A percentile compares a stretch with the other conserved stretches of the same genome.
Evolutionary conservation across 2,888 invertebrate genomes (phyloP).

Genomic region (Phyto melanocephala): DNA sequence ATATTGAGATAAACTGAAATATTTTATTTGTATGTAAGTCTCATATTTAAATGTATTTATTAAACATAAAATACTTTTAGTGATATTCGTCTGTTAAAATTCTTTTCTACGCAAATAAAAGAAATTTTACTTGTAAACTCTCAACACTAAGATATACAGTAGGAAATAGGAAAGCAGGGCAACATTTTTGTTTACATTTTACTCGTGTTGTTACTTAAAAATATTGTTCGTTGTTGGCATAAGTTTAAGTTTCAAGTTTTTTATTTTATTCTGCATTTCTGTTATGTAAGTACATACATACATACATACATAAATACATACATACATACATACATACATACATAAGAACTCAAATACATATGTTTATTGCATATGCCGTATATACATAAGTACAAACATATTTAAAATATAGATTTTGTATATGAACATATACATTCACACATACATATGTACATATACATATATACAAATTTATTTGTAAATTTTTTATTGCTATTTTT

Average conservation of each 20-base stretch:
- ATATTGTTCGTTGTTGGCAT: constrained; percentile 3
- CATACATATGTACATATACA: not conserved
- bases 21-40: too few relatives aligned
- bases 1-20: too few relatives aligned
- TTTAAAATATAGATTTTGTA: too few relatives aligned
- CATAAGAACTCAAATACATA: not conserved
- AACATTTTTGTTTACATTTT: constrained; percentile 10
- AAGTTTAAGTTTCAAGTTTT: constrained; percentile 17
- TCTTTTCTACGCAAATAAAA: not conserved
- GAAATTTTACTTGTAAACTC: not conserved
- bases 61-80: not conserved
- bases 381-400: too few relatives aligned
- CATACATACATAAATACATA: not conserved
- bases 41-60: too few relatives aligned
- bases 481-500: not conserved
- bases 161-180: constrained; percentile 9
- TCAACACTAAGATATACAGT: not conserved
- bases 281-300: not conserved
- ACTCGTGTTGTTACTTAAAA: constrained; percentile 8
- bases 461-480: not conserved
- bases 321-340: not conserved
- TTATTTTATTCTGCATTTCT: not conserved
- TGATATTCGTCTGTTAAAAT: not conserved
- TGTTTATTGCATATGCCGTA: not conserved
- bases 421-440: not conserved